Evolutionary conservation across 2,797 vertebrate genomes (phyloP).

Genomic region (Poeciliopsis paucimaculata): DNA sequence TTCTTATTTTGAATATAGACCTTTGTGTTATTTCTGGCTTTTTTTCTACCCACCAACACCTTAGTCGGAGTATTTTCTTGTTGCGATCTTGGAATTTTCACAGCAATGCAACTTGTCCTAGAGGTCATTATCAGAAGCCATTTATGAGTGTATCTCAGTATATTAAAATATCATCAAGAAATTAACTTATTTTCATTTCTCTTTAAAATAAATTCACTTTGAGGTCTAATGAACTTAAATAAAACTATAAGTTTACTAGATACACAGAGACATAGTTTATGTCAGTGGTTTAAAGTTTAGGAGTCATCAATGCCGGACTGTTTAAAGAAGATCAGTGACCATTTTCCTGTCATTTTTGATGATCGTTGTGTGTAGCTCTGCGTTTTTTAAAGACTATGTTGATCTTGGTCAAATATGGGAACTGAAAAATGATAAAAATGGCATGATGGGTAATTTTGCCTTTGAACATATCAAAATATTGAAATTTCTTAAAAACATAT

Average conservation of each 20-base stretch:
- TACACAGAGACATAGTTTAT: not conserved
- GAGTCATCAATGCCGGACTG: not conserved
- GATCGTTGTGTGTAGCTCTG: not conserved
- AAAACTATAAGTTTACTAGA: not conserved
- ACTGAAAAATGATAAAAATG: not conserved
- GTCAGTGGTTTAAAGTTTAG: not conserved
- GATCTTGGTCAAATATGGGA: not conserved
- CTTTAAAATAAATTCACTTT: not conserved
- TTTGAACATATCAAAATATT: not conserved
- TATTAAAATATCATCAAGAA: not conserved
- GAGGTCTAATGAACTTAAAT: not conserved
- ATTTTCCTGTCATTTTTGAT: not conserved
- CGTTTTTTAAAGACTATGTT: not conserved
- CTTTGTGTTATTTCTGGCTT: slow-evolving; percentile 6
- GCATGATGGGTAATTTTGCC: not conserved
- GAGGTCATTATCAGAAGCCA: not conserved
- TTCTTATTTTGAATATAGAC: slow-evolving; percentile 9
- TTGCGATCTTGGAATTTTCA: slow-evolving; percentile 23
- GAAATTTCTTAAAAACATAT: not conserved
- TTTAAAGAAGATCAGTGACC: not conserved
- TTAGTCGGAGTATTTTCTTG: slow-evolving; percentile 16
- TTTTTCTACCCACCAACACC: slow-evolving; percentile 10
- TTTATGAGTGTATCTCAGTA: not conserved
- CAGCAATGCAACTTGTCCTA: slow-evolving; percentile 7
- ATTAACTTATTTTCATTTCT: not conserved